Evolutionary conservation across 2,888 invertebrate species (phyloP).

Genomic region (Watsonalla binaria): DNA sequence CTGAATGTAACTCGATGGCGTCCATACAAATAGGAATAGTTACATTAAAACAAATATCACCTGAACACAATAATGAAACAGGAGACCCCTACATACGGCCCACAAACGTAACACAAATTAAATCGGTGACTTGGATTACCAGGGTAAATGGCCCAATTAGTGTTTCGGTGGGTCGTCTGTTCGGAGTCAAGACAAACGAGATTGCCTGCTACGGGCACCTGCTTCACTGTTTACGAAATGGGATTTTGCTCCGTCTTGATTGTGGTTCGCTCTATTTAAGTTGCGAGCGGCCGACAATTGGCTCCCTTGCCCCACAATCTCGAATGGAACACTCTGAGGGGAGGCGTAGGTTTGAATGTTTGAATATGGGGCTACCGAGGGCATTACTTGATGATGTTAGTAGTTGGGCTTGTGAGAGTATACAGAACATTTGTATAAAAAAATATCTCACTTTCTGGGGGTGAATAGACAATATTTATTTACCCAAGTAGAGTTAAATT

Average conservation of each 20-base stretch:
- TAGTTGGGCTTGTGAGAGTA: too few relatives aligned
- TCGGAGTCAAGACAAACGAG: constrained; percentile 59
- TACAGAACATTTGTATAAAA: too few relatives aligned
- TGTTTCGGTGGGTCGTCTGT: constrained; percentile 54
- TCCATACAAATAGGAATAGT: not conserved
- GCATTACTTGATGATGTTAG: too few relatives aligned
- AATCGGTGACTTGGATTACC: constrained; percentile 66
- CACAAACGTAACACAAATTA: constrained; percentile 56
- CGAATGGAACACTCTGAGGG: constrained; percentile 15
- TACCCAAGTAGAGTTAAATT: too few relatives aligned
- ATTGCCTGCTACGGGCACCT: constrained; percentile 61
- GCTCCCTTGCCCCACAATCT: constrained; percentile 23
- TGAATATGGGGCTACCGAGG: too few relatives aligned
- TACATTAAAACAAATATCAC: not conserved
- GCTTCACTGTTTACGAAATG: constrained; percentile 51
- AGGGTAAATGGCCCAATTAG: constrained; percentile 71
- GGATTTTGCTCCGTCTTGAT: constrained; percentile 45
- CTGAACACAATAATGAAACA: constrained; percentile 5
- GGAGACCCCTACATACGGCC: constrained; percentile 20
- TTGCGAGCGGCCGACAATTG: constrained; percentile 29
- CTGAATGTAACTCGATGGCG: not conserved
- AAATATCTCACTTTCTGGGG: too few relatives aligned
- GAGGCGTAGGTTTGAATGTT: not conserved
- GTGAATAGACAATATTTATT: too few relatives aligned
- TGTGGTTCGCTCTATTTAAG: constrained; percentile 39